phyloP scores from a whole-genome alignment of 1,140 invertebrate species.

The Reticulitermes speratus region DNA sequence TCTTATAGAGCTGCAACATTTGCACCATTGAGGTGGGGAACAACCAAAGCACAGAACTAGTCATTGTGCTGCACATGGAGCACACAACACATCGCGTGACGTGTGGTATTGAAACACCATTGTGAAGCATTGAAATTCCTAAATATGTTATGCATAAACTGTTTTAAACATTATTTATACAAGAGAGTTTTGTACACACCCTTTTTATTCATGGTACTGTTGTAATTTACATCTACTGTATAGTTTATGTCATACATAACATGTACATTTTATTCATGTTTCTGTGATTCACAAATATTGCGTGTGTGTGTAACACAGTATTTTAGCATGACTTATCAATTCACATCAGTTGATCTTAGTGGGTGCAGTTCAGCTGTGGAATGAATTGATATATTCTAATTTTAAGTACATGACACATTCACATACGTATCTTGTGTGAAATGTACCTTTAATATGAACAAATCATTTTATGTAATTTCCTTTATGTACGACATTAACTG shows the following conservation, averaged over 20 bases:
- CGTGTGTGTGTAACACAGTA: background rate
- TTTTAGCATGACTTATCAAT: background rate
- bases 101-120: background rate
- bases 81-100: background rate
- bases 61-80: background rate
- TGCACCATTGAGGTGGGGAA: background rate
- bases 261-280: background rate
- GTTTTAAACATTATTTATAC: slow-evolving; percentile 18
- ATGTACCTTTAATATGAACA: background rate
- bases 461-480: no score
- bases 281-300: background rate
- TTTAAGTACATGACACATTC: background rate
- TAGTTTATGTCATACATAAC: background rate
- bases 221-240: background rate
- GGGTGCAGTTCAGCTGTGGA: background rate
- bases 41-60: slow-evolving; percentile 4
- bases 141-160: slow-evolving; percentile 3
- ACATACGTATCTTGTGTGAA: background rate
- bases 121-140: slow-evolving; percentile 11
- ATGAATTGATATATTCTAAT: background rate
- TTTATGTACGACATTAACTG: slow-evolving; percentile 3
- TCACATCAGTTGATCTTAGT: slow-evolving; percentile 6
- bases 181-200: background rate
- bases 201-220: slow-evolving; percentile 4
- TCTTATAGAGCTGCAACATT: background rate